Percentiles rank a stretch among this genome's conserved stretches.
Evolutionary conservation across 64 coral and sea anemone genomes (phyloP).

Genomic region (Montipora cactus): DNA sequence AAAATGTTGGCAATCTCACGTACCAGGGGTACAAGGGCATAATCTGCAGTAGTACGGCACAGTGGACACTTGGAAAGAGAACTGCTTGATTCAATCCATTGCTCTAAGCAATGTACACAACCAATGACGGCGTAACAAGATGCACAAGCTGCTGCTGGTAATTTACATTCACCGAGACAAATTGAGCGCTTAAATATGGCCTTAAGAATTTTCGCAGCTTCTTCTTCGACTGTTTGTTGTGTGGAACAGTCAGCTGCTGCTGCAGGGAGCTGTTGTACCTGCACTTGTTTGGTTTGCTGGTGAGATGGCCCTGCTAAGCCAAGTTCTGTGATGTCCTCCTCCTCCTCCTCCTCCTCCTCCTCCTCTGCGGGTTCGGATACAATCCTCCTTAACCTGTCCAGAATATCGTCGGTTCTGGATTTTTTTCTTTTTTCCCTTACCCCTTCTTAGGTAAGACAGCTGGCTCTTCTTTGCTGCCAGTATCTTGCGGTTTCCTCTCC

Average conservation of each 20-base stretch:
- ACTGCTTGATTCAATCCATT: constrained; percentile 48
- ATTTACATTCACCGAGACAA: constrained; percentile 10
- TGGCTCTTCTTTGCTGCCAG: constrained; percentile 5
- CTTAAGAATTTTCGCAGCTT: constrained; percentile 16
- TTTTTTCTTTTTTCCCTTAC: constrained; percentile 8
- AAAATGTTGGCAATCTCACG: background rate
- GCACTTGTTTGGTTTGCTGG: background rate
- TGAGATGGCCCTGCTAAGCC: background rate
- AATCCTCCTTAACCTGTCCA: constrained; percentile 6
- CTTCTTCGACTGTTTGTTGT: background rate
- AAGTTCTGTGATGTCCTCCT: background rate
- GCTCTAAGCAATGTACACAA: constrained; percentile 60
- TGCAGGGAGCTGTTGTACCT: background rate
- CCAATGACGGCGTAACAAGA: constrained; percentile 51
- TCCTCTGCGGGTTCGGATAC: background rate
- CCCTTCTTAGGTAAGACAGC: background rate
- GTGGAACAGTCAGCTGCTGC: background rate
- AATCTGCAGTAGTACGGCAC: constrained; percentile 19
- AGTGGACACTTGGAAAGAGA: constrained; percentile 28
- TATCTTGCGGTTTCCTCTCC: background rate
- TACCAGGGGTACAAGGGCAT: background rate
- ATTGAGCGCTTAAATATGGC: constrained; percentile 44
- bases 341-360: background rate
- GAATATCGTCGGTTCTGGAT: background rate
- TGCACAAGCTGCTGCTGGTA: constrained; percentile 40